phyloP scores from a whole-genome alignment of 2,113 vertebrate species.

The Haplochromis vanheusdeni region DNA sequence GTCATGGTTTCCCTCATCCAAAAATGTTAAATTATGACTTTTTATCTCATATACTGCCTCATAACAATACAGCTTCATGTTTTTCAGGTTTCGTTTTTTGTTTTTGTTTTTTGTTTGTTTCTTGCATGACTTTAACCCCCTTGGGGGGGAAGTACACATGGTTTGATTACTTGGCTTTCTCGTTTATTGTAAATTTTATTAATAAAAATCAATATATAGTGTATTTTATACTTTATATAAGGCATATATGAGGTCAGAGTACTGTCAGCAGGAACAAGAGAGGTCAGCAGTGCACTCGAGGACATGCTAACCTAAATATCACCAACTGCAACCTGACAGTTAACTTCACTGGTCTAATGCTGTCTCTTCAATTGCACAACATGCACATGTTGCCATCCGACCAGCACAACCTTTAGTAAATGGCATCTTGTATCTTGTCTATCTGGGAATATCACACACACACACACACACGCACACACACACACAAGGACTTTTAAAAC shows the following conservation, averaged over 20 bases:
- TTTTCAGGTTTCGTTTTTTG: rapidly evolving
- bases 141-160: rapidly evolving
- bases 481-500: constrained; percentile 1
- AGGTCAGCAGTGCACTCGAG: not conserved
- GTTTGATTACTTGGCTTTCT: not conserved
- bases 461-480: not conserved
- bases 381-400: not conserved
- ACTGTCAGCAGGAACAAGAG: not conserved
- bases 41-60: not conserved
- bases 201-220: rapidly evolving
- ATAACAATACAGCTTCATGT: not conserved
- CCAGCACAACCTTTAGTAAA: not conserved
- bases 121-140: not conserved
- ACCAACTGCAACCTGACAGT: not conserved
- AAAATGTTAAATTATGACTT: not conserved
- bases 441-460: not conserved
- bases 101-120: not conserved
- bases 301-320: not conserved
- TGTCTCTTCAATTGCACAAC: not conserved
- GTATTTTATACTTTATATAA: not conserved
- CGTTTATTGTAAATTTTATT: not conserved
- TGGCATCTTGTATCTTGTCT: not conserved
- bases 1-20: not conserved
- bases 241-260: not conserved
- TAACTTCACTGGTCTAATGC: not conserved